Conservation (phyloP, 53 echinoderm and acorn worm species). For the Holothuria leucospilota region DNA sequence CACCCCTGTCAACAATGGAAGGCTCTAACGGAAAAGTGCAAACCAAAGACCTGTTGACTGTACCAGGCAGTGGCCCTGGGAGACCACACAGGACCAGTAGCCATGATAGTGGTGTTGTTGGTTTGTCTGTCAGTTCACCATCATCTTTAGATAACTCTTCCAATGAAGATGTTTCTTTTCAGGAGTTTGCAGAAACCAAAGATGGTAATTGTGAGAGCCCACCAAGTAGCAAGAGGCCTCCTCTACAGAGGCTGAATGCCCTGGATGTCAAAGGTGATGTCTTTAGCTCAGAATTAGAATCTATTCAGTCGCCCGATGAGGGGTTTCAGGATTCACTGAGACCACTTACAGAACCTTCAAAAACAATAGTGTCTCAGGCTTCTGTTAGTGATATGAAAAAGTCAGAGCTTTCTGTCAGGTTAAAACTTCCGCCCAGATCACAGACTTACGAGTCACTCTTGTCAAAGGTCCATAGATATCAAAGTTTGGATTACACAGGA, state of each 20-base stretch:
- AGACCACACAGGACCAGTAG: constrained; percentile 76
- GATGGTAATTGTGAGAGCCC: neutral
- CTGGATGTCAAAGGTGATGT: constrained; percentile 7
- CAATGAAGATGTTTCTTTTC: constrained; percentile 65
- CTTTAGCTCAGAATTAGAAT: neutral
- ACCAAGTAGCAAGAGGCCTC: constrained; percentile 27
- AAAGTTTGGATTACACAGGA: neutral
- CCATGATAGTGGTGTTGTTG: constrained; percentile 87
- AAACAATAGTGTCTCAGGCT: neutral
- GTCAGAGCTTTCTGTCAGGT: constrained; percentile 33
- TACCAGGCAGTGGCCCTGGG: constrained; percentile 56
- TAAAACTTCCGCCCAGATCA: constrained; percentile 37
- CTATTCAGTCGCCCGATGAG: constrained; percentile 85
- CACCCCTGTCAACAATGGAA: constrained; percentile 59
- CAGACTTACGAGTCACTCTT: constrained; percentile 29
- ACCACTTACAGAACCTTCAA: neutral
- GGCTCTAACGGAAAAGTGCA: constrained; percentile 54
- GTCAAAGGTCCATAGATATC: constrained; percentile 32
- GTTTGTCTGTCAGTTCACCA: constrained; percentile 74
- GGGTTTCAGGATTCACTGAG: constrained; percentile 73
- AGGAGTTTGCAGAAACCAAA: constrained; percentile 8
- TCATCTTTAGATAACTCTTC: constrained; percentile 63
- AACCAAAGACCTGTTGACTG: constrained; percentile 47
- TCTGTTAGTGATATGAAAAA: constrained; percentile 9
- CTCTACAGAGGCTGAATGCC: neutral